Evolutionary conservation across 1,140 invertebrate species (phyloP).

Genomic region (Micrasema minimum): DNA sequence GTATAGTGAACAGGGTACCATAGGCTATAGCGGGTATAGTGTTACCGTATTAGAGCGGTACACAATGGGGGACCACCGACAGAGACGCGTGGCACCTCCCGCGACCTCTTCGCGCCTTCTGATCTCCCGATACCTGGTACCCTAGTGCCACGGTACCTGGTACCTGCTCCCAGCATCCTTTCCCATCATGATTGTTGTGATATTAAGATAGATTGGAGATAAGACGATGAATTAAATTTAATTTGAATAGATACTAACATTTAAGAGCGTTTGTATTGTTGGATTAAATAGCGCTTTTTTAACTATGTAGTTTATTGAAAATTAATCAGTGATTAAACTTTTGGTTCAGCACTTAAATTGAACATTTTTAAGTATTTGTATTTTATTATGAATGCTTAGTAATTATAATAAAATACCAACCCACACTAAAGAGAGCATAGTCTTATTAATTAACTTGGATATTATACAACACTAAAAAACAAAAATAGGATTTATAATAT

Average conservation of each 20-base stretch:
- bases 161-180: constrained; percentile 7
- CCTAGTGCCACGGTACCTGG: background rate
- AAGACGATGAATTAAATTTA: constrained; percentile 20
- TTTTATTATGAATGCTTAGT: too few species aligned
- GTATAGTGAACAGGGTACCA: too few species aligned
- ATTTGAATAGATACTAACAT: constrained; percentile 21
- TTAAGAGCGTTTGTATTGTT: constrained; percentile 24
- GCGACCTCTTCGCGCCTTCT: background rate
- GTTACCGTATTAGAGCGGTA: constrained; percentile 9
- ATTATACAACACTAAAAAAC: too few species aligned
- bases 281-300: too few species aligned
- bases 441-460: too few species aligned
- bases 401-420: too few species aligned
- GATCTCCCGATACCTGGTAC: background rate
- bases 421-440: too few species aligned
- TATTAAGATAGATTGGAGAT: constrained; percentile 9
- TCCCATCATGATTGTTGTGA: constrained; percentile 17
- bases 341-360: too few species aligned
- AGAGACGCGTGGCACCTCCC: constrained; percentile 51
- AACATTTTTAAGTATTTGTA: too few species aligned
- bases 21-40: constrained; percentile 1
- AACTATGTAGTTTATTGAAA: too few species aligned
- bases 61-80: constrained; percentile 53
- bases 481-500: constrained; percentile 1
- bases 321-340: too few species aligned